A percentile compares a stretch with the other conserved stretches of the same genome.
Evolutionary conservation across 2,113 vertebrate species (phyloP).

Genomic region (Silurus glanis): DNA sequence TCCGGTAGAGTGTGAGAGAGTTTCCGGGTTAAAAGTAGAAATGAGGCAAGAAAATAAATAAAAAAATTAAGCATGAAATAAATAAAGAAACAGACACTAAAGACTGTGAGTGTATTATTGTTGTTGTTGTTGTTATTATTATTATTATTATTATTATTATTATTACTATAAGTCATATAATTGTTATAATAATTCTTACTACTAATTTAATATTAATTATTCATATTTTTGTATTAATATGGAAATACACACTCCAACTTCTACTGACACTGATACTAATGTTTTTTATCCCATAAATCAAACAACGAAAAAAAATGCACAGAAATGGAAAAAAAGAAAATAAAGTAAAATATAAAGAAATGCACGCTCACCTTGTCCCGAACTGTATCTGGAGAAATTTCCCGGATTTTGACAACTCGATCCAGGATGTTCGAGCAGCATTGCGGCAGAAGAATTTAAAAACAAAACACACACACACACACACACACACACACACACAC

Average conservation of each 20-base stretch:
- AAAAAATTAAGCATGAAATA: background rate
- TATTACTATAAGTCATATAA: background rate
- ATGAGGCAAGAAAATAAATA: background rate
- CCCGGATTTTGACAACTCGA: conserved; percentile 75
- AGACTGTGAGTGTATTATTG: background rate
- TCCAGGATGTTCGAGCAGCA: conserved; percentile 80
- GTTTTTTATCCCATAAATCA: background rate
- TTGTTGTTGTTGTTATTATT: background rate
- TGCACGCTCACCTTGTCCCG: conserved; percentile 75
- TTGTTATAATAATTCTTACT: background rate
- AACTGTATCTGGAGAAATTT: conserved; percentile 72
- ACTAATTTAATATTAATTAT: too few relatives aligned
- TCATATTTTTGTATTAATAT: background rate
- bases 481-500: background rate
- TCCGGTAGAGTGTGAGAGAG: background rate
- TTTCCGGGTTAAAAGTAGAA: background rate
- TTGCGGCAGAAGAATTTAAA: conserved; percentile 51
- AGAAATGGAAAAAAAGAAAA: background rate
- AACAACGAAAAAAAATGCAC: background rate
- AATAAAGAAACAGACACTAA: background rate
- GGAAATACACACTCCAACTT: background rate
- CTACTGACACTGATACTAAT: background rate
- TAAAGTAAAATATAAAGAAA: background rate
- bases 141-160: background rate
- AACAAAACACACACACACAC: conserved; percentile 11